A percentile compares a stretch with the other conserved stretches of the same genome.
phyloP scores from a whole-genome alignment of 2,113 vertebrate genomes.

The Grus americana region DNA sequence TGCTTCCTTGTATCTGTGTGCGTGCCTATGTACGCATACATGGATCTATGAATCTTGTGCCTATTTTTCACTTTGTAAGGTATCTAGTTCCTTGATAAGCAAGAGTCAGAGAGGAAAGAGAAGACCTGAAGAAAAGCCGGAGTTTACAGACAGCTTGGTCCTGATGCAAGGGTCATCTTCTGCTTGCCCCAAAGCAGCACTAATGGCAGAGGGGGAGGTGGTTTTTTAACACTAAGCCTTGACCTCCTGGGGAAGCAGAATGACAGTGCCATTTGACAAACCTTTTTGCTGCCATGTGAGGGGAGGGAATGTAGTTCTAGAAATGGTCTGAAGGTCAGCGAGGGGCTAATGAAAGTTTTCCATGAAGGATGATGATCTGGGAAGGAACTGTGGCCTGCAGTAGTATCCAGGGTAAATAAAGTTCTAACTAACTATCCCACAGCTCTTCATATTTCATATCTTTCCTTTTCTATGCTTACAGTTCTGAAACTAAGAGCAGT shows the following conservation, averaged over 20 bases:
- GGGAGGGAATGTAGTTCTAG: background rate
- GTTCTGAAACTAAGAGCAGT: background rate
- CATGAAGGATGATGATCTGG: background rate
- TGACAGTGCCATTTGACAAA: background rate
- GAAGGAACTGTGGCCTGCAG: background rate
- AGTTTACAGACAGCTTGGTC: background rate
- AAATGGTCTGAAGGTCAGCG: background rate
- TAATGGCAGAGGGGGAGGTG: background rate
- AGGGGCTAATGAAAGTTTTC: background rate
- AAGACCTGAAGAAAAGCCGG: background rate
- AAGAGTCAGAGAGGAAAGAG: background rate
- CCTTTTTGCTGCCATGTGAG: fast-evolving
- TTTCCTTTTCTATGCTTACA: background rate
- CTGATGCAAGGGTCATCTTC: background rate
- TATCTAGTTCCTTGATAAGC: background rate
- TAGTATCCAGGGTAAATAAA: background rate
- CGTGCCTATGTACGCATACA: background rate
- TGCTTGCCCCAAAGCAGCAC: background rate
- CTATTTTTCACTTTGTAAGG: background rate
- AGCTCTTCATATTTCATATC: background rate
- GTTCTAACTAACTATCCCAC: background rate
- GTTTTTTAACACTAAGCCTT: background rate
- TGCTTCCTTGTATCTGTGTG: fast-evolving
- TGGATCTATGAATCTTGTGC: background rate
- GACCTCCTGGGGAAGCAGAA: background rate